A percentile compares a stretch with the other conserved stretches of the same genome.
phyloP scores from a whole-genome alignment of 2,797 vertebrate species.

The Triplophysa yarkandensis region DNA sequence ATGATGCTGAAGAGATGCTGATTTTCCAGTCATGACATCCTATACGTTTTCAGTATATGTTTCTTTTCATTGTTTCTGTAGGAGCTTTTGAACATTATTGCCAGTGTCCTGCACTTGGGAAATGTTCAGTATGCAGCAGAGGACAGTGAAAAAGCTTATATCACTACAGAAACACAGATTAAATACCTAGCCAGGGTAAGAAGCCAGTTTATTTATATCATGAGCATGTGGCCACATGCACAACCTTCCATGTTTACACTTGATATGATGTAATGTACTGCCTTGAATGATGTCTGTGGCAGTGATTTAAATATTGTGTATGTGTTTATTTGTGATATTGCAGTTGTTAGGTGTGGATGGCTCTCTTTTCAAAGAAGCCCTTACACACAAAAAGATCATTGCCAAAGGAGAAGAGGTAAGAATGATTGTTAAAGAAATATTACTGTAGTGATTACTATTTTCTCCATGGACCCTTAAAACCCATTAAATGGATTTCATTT shows the following conservation, averaged over 20 bases:
- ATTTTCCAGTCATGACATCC: not conserved
- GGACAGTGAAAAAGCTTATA: constrained; percentile 84
- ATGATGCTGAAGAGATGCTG: not conserved
- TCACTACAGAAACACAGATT: constrained; percentile 92
- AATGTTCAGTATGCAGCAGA: constrained; percentile 90
- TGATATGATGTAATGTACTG: not conserved
- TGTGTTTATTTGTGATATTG: constrained; percentile 52
- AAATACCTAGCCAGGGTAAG: constrained; percentile 91
- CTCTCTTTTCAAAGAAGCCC: constrained; percentile 82
- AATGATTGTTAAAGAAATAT: not conserved
- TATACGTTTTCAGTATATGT: not conserved
- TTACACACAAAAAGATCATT: constrained; percentile 96
- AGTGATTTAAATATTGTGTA: not conserved
- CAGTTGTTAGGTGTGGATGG: constrained; percentile 91
- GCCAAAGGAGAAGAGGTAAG: constrained; percentile 96
- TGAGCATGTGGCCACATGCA: not conserved
- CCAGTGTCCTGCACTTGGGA: constrained; percentile 93
- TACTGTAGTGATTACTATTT: not conserved
- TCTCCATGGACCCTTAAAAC: no score
- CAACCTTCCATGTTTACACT: not conserved
- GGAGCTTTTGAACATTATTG: constrained; percentile 93
- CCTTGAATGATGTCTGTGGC: not conserved
- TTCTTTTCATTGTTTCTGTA: constrained; percentile 55
- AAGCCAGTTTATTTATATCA: constrained; percentile 8
- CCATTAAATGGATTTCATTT: no score